These are phyloP conservation scores for Hesperophylax magnus DNA, from an alignment of 1,140 invertebrate genomes.

Conservation along the genomic window DNA sequence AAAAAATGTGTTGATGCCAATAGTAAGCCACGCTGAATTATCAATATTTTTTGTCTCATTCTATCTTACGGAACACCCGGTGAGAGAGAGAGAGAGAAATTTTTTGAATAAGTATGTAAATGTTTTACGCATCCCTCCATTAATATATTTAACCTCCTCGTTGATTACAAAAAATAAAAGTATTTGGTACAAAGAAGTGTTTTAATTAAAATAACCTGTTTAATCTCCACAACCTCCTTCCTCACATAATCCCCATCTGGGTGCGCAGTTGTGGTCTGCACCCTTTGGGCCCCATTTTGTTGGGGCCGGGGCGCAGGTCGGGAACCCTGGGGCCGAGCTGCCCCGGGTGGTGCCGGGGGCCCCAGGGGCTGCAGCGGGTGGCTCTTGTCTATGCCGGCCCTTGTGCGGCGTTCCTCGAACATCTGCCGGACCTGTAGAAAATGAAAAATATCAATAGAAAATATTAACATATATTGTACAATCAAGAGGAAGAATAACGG, in stretches of 20 bases:
- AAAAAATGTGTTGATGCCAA: too few species aligned
- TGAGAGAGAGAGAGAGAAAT: too few species aligned
- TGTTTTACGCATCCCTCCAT: too few species aligned
- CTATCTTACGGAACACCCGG: too few species aligned
- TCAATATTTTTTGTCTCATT: too few species aligned
- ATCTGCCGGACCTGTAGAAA: conserved; percentile 78
- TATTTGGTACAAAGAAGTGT: too few species aligned
- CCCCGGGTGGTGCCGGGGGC: conserved; percentile 51
- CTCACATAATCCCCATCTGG: conserved; percentile 25
- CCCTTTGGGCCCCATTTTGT: too few species aligned
- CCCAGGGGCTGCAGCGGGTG: conserved; percentile 83
- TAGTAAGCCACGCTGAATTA: too few species aligned
- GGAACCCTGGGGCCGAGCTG: conserved; percentile 62
- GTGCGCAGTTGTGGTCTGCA: neutral
- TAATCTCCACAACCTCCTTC: conserved; percentile 47
- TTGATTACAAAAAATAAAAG: too few species aligned
- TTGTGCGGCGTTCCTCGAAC: conserved; percentile 84
- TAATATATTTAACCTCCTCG: too few species aligned
- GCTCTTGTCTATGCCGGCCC: conserved; percentile 83
- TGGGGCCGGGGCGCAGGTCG: conserved; percentile 60
- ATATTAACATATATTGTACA: too few species aligned
- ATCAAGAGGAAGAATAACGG: neutral
- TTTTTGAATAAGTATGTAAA: too few species aligned
- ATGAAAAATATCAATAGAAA: neutral
- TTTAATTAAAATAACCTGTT: conserved; percentile 25